A percentile compares a stretch with the other conserved stretches of the same genome.
These are phyloP conservation scores for Drosophila phalerata DNA, from an alignment of 2,888 invertebrate genomes.

Conservation along the genomic window DNA sequence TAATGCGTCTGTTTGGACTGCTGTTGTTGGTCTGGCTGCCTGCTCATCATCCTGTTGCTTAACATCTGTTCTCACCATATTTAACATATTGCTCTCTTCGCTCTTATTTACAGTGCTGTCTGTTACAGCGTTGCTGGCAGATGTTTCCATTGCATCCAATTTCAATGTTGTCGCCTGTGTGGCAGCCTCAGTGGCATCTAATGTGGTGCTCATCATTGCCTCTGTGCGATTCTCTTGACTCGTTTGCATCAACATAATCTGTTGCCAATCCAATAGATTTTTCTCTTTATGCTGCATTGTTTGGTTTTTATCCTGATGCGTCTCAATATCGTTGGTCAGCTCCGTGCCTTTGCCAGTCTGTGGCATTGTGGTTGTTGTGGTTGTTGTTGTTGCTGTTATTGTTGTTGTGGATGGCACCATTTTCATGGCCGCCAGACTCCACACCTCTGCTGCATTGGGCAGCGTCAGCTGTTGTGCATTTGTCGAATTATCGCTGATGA, in stretches of 20 bases:
- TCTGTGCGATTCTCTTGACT: slow-evolving; percentile 67
- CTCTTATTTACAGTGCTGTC: slow-evolving; percentile 10
- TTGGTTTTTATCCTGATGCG: slow-evolving; percentile 40
- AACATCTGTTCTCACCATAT: background rate
- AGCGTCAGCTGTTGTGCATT: slow-evolving; percentile 80
- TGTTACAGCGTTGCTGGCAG: slow-evolving; percentile 24
- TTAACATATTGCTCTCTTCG: background rate
- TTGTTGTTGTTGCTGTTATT: slow-evolving; percentile 24
- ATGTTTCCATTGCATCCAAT: slow-evolving; percentile 21
- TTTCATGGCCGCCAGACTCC: slow-evolving; percentile 83
- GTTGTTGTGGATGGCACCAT: slow-evolving; percentile 59
- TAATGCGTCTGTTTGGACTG: slow-evolving; percentile 15
- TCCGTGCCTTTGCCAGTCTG: slow-evolving; percentile 27
- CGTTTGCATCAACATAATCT: slow-evolving; percentile 76
- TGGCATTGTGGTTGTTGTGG: slow-evolving; percentile 1
- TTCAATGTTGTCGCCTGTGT: slow-evolving; percentile 59
- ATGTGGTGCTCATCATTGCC: slow-evolving; percentile 57
- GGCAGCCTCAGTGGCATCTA: slow-evolving; percentile 72
- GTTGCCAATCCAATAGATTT: slow-evolving; percentile 82
- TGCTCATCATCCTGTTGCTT: background rate
- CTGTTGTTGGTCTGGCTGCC: slow-evolving; percentile 3
- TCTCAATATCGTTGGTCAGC: slow-evolving; percentile 56
- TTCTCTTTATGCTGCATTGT: slow-evolving; percentile 73
- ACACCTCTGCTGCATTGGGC: slow-evolving; percentile 82
- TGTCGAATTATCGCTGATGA: slow-evolving; percentile 81